Evolutionary conservation across 1,140 invertebrate genomes (phyloP).

Genomic region (Tetraneura akinire): DNA sequence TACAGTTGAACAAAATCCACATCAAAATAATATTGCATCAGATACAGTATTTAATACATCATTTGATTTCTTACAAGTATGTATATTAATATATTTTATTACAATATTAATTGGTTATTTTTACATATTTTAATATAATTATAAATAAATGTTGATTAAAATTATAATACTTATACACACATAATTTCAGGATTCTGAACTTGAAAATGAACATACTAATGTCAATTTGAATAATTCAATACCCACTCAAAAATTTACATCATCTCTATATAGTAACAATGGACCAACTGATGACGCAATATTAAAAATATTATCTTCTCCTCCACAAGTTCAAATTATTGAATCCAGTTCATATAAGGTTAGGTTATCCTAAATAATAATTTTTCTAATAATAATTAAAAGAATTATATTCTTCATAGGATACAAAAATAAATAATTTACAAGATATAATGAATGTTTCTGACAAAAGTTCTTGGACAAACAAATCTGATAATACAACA

Average conservation of each 20-base stretch:
- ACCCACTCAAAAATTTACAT: slow-evolving; percentile 39
- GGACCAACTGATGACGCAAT: slow-evolving; percentile 28
- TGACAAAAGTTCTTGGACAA: not conserved
- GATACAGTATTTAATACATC: slow-evolving; percentile 25
- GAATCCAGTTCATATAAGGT: not conserved
- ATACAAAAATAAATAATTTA: slow-evolving; percentile 8
- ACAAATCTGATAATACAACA: slow-evolving; percentile 9
- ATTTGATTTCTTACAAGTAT: slow-evolving; percentile 43
- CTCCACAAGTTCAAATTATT: not conserved
- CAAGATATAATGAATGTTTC: slow-evolving; percentile 26
- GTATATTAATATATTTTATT: not conserved
- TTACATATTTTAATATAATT: too few species aligned
- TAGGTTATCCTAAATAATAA: not conserved
- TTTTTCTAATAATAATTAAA: not conserved
- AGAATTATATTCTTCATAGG: not conserved
- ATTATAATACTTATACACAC: not conserved
- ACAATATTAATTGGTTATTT: too few species aligned
- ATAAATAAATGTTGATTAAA: too few species aligned
- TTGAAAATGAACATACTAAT: slow-evolving; percentile 15
- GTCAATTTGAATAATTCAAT: not conserved
- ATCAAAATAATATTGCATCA: not conserved
- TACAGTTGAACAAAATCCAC: slow-evolving; percentile 10
- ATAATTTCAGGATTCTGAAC: slow-evolving; percentile 26
- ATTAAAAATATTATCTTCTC: slow-evolving; percentile 25
- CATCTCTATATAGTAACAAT: not conserved